Evolutionary conservation across 1,140 invertebrate species (phyloP).

Genomic region (Diorhabda sublineata): DNA sequence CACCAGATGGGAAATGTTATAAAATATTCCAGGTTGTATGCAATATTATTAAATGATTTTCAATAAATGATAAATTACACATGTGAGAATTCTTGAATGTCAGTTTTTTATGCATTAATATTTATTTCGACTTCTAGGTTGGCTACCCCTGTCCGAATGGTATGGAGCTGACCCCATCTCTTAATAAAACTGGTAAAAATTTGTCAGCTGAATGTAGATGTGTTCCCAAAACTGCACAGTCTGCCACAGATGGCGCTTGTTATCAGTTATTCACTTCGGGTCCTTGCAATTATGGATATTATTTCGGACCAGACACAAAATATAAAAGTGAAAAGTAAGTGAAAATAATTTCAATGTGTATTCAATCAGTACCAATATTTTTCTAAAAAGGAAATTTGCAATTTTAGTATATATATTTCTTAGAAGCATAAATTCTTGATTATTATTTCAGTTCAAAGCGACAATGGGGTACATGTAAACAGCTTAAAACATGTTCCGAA

Average conservation of each 20-base stretch:
- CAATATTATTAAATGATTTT: too few species aligned
- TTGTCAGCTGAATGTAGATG: slow-evolving; percentile 71
- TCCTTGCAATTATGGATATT: slow-evolving; percentile 65
- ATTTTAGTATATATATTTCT: neutral
- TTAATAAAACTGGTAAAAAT: slow-evolving; percentile 49
- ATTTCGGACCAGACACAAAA: slow-evolving; percentile 60
- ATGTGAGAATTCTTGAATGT: too few species aligned
- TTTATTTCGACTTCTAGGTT: slow-evolving; percentile 48
- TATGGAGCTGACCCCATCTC: slow-evolving; percentile 70
- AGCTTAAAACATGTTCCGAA: slow-evolving; percentile 56
- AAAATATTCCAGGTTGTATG: slow-evolving; percentile 69
- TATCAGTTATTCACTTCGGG: slow-evolving; percentile 66
- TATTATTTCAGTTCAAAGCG: slow-evolving; percentile 43
- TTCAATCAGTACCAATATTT: neutral
- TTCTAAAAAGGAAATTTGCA: neutral
- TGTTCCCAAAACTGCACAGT: slow-evolving; percentile 69
- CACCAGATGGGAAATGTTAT: slow-evolving; percentile 74
- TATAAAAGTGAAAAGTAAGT: slow-evolving; percentile 32
- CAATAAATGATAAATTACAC: too few species aligned
- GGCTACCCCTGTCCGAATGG: slow-evolving; percentile 76
- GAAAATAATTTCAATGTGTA: neutral
- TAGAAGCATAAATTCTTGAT: too few species aligned
- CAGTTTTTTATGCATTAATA: too few species aligned
- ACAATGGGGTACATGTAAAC: slow-evolving; percentile 66
- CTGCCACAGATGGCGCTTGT: slow-evolving; percentile 55